These are phyloP conservation scores for Suncus etruscus DNA, from an alignment of 2,113 vertebrate genomes.

Conservation along the genomic window DNA sequence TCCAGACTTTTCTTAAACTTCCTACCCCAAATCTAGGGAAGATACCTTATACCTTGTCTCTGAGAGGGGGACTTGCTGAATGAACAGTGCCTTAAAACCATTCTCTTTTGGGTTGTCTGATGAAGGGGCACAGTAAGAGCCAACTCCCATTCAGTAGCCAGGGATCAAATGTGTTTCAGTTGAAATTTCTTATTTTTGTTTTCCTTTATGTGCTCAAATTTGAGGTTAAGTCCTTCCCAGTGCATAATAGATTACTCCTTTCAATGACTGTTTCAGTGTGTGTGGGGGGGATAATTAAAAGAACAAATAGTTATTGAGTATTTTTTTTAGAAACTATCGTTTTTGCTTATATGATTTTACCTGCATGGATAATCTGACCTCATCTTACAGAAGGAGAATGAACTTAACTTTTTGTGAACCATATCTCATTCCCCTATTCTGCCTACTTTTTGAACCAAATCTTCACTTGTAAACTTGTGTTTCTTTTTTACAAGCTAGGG, in stretches of 20 bases:
- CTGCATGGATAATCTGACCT: not conserved
- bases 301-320: not conserved
- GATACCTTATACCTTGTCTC: no score
- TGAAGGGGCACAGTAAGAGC: not conserved
- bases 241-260: not conserved
- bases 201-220: constrained; percentile 32
- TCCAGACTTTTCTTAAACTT: no score
- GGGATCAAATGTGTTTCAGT: not conserved
- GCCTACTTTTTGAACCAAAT: not conserved
- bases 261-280: not conserved
- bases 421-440: not conserved
- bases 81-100: not conserved
- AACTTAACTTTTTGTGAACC: constrained; percentile 2
- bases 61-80: not conserved
- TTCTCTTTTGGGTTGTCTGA: not conserved
- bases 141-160: not conserved
- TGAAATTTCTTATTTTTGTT: not conserved
- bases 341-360: not conserved
- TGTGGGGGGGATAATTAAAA: not conserved
- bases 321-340: not conserved
- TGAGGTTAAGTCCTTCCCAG: constrained; percentile 28
- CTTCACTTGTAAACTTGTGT: not conserved
- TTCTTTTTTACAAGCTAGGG: not conserved
- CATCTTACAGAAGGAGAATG: not conserved
- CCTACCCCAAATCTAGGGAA: no score